Conservation (phyloP, 92 coral and sea anemone genomes). For the Phenganax marumi region DNA sequence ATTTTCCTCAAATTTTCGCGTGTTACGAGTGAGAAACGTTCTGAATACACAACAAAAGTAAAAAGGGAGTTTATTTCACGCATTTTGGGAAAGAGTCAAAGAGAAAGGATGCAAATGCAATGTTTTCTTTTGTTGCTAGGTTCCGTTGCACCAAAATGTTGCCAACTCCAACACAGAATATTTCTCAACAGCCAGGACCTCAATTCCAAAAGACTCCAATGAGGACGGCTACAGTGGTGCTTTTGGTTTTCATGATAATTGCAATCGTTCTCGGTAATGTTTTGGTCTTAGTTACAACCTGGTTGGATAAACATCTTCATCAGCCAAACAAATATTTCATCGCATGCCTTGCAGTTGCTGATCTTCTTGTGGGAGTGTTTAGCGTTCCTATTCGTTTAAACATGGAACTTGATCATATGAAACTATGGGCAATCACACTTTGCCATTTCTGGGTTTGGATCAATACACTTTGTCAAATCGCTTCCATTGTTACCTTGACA, state of each 20-base stretch:
- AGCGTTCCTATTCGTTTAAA: slow-evolving; percentile 7
- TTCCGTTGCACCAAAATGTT: too few relatives aligned
- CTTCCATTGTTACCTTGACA: slow-evolving; percentile 40
- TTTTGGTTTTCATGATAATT: slow-evolving; percentile 1
- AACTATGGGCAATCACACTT: slow-evolving; percentile 11
- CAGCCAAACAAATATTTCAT: slow-evolving; percentile 35
- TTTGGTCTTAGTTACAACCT: slow-evolving; percentile 3
- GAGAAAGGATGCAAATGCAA: too few relatives aligned
- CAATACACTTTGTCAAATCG: slow-evolving; percentile 1
- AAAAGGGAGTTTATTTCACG: too few relatives aligned
- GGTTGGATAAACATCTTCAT: slow-evolving; percentile 19
- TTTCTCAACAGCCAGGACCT: neutral
- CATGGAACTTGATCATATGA: neutral
- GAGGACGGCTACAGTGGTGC: neutral
- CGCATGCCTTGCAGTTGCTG: slow-evolving; percentile 35
- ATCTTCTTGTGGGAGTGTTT: slow-evolving; percentile 34
- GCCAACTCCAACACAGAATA: too few relatives aligned
- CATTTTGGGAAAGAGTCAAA: too few relatives aligned
- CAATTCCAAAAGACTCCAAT: neutral
- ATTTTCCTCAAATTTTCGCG: too few relatives aligned
- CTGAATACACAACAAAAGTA: too few relatives aligned
- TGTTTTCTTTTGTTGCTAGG: too few relatives aligned
- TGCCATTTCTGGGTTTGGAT: slow-evolving; percentile 42
- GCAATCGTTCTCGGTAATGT: neutral
- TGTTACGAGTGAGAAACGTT: too few relatives aligned